Conservation (phyloP, 2,113 vertebrate genomes). For the Dolichotis patagonum region DNA sequence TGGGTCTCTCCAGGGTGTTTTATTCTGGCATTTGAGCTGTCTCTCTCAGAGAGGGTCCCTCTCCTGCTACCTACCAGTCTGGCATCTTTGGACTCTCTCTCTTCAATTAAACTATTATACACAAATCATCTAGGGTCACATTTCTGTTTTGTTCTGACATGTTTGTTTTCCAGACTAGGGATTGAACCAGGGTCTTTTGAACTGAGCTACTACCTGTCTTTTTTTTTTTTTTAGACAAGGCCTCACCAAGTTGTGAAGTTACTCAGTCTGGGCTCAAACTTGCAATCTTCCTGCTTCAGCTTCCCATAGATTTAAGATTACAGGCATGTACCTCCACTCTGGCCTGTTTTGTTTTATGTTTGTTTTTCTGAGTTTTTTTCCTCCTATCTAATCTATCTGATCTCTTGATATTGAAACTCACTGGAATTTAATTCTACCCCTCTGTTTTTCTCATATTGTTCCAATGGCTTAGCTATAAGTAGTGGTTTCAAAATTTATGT, state of each 20-base stretch:
- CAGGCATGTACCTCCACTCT: not conserved
- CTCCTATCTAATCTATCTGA: not conserved
- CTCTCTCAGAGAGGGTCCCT: too few species aligned
- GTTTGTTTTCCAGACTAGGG: not conserved
- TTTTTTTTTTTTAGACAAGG: not conserved
- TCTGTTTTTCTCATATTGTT: not conserved
- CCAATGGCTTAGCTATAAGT: not conserved
- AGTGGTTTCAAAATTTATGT: not conserved
- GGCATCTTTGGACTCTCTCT: too few species aligned
- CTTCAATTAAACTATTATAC: not conserved
- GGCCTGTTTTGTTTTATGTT: not conserved
- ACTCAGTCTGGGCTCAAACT: not conserved
- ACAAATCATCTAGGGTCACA: not conserved
- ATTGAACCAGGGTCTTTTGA: not conserved
- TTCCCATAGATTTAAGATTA: not conserved
- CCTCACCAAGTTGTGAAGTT: not conserved
- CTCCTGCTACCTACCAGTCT: too few species aligned
- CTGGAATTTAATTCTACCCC: not conserved
- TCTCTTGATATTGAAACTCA: conserved; percentile 31
- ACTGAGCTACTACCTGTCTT: not conserved
- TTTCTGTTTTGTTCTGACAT: not conserved
- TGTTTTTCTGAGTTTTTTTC: not conserved
- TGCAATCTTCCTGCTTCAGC: not conserved
- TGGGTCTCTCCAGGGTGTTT: too few species aligned
- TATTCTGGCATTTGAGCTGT: too few species aligned